These are phyloP conservation scores for Perccottus glenii DNA, from an alignment of 2,113 vertebrate species.

Conservation along the genomic window DNA sequence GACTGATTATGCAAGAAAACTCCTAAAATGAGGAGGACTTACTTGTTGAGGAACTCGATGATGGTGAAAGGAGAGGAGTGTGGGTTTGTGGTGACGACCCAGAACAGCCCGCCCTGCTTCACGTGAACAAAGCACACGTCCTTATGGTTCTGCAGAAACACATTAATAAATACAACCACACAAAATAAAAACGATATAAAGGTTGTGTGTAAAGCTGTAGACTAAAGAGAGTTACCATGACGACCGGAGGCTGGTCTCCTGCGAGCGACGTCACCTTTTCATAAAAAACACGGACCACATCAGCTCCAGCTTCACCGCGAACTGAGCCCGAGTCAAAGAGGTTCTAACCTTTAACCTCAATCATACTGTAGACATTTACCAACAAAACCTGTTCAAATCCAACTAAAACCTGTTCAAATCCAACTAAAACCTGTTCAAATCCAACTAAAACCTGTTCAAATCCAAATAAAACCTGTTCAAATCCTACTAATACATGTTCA, in stretches of 20 bases:
- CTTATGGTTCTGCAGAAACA: conserved; percentile 71
- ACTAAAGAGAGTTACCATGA: conserved; percentile 78
- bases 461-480: too few relatives aligned
- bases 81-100: conserved; percentile 80
- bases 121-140: conserved; percentile 85
- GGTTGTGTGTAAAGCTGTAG: background rate
- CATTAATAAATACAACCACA: background rate
- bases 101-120: conserved; percentile 86
- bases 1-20: too few relatives aligned
- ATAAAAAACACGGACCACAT: conserved; percentile 81
- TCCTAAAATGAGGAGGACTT: background rate
- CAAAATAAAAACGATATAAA: background rate
- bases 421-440: too few relatives aligned
- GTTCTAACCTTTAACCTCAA: too few relatives aligned
- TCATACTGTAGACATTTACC: too few relatives aligned
- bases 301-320: conserved; percentile 79
- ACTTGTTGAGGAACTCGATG: conserved; percentile 89
- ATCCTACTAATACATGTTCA: too few relatives aligned
- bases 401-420: too few relatives aligned
- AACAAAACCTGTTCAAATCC: too few relatives aligned
- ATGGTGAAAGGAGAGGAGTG: conserved; percentile 84
- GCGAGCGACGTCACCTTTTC: conserved; percentile 84
- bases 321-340: conserved; percentile 67
- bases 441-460: too few relatives aligned
- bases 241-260: conserved; percentile 86